Base-by-base conservation (phyloP, 1,140 invertebrate genomes). In the Protaetia brevitarsis region DNA sequence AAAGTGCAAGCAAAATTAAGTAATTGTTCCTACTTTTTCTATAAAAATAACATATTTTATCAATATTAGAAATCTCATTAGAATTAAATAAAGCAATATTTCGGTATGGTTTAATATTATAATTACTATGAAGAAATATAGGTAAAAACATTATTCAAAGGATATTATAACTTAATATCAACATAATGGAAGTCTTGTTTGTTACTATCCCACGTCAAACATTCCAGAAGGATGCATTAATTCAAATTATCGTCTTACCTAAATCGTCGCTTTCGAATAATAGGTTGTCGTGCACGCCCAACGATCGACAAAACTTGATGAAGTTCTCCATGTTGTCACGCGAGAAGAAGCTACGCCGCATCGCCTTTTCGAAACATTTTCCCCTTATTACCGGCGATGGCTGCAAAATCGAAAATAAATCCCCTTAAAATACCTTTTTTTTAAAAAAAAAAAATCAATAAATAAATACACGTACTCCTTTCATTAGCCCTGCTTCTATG, bases 301-400 rank as follows among this genome's bases (percentile, higher is more conserved):
- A 84, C 45, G 89, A 85, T 34, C 90, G 83, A 75, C 93, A 95
- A 84, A 96, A 97, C 68, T 89, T 88, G 70, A 97, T 91, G 78
- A 96, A 97, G 80, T 96, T 96, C 73, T 93, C 92, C 73, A 95
- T 91, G 79, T 97, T 97, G 80, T 97, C 95, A 19, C 95, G 82
- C 0, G 93, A 92, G 75, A 93, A 95, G 82, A 96, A 97, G 70
- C 92, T 93, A 65, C 88, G 82, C 21, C 88, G 80, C 34, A 88
- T 87, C 1, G 93, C 93, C 64, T 88, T 88, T 79, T 91, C 88
- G 86, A 91, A 93, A 76, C 88, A 92, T 66, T 89, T 85, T 19
- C 88, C 86, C 70, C 84, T 81, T 71, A 91, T 87, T 36, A 78
- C 81, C 28, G 89, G 89, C 64, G 85, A 78, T 23, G 85, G 82